These are phyloP conservation scores for Andrena marginata DNA, from an alignment of 2,888 invertebrate species.

Conservation along the genomic window DNA sequence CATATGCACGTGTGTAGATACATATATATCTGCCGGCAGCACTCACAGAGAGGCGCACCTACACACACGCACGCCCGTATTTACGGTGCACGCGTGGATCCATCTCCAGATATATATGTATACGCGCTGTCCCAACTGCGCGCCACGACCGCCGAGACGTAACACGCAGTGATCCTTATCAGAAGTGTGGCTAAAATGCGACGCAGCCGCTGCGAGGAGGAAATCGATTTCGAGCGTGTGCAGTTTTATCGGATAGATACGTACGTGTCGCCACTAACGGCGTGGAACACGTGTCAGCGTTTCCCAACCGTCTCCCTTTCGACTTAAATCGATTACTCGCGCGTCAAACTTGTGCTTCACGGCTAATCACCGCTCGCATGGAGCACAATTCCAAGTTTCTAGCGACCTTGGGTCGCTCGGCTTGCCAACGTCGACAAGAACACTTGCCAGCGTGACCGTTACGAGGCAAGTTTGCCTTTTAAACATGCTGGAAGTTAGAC, in stretches of 20 bases:
- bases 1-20: slow-evolving; percentile 42
- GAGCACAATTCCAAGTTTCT: background rate
- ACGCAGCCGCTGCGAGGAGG: too few species aligned
- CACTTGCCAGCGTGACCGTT: too few species aligned
- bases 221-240: too few species aligned
- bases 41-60: background rate
- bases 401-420: background rate
- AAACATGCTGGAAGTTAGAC: background rate
- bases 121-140: too few species aligned
- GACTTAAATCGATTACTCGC: slow-evolving; percentile 6
- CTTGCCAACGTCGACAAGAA: background rate
- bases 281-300: slow-evolving; percentile 15
- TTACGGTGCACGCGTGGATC: slow-evolving; percentile 21
- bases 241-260: too few species aligned
- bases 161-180: too few species aligned
- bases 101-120: background rate
- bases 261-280: background rate
- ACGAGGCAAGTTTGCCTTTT: background rate
- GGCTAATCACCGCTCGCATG: background rate
- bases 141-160: too few species aligned
- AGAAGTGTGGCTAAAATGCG: too few species aligned
- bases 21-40: slow-evolving; percentile 11
- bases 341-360: background rate
- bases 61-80: background rate
- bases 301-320: slow-evolving; percentile 26